A percentile compares a stretch with the other conserved stretches of the same genome.
These are phyloP conservation scores for Adelphocoris suturalis DNA, from an alignment of 2,888 invertebrate genomes.

Conservation along the genomic window DNA sequence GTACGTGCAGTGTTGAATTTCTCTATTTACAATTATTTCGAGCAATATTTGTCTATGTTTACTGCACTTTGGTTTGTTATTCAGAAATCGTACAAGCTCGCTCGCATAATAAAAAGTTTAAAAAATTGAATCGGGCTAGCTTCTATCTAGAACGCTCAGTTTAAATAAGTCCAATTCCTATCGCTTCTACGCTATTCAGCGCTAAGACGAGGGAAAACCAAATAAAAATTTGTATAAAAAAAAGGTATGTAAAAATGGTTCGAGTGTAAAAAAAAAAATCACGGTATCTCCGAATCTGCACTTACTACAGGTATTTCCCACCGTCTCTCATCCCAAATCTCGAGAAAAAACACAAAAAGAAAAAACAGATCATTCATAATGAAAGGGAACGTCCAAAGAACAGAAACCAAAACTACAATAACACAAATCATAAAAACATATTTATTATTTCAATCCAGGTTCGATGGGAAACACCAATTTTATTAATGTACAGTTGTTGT, in stretches of 20 bases:
- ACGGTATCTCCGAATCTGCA: slow-evolving; percentile 34
- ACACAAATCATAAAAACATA: neutral
- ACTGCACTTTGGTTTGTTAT: neutral
- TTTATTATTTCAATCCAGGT: no score
- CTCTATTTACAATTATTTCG: neutral
- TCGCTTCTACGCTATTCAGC: slow-evolving; percentile 34
- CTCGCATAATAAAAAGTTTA: neutral
- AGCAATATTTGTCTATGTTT: neutral
- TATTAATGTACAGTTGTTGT: no score
- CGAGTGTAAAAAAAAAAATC: neutral
- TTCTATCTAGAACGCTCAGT: slow-evolving; percentile 30
- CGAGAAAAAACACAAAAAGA: slow-evolving; percentile 22
- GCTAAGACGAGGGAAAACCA: neutral
- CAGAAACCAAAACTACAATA: neutral
- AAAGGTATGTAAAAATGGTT: neutral
- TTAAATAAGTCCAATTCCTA: neutral
- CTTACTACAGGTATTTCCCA: slow-evolving; percentile 35
- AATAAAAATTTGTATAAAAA: neutral
- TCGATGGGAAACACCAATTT: no score
- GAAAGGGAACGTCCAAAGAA: neutral
- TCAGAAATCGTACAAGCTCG: neutral
- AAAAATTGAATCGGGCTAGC: slow-evolving; percentile 18
- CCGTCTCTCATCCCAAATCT: slow-evolving; percentile 42
- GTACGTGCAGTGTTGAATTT: slow-evolving; percentile 32
- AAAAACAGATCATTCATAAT: slow-evolving; percentile 20